phyloP scores from a whole-genome alignment of 2,888 invertebrate genomes.

The Apodemia mormo region DNA sequence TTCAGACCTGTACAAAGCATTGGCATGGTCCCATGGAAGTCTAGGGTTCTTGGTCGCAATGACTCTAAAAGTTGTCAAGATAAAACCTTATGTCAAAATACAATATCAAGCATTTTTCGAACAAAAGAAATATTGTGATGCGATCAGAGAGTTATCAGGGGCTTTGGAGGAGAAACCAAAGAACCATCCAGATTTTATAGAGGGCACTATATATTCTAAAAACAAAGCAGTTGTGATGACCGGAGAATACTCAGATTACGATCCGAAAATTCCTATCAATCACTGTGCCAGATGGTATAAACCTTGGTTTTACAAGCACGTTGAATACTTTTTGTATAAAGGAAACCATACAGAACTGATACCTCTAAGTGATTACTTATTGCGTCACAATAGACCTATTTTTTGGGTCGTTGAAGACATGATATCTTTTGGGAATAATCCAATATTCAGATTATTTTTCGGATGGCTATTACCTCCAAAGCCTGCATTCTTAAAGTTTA shows the following conservation, averaged over 20 bases:
- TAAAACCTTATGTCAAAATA: slow-evolving; percentile 85
- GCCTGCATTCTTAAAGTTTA: slow-evolving; percentile 87
- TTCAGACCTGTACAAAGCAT: slow-evolving; percentile 79
- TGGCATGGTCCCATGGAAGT: slow-evolving; percentile 86
- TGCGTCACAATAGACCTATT: slow-evolving; percentile 85
- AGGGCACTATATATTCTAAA: slow-evolving; percentile 84
- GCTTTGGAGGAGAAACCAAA: slow-evolving; percentile 69
- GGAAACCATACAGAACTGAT: slow-evolving; percentile 82
- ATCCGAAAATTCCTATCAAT: slow-evolving; percentile 76
- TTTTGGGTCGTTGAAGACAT: slow-evolving; percentile 89
- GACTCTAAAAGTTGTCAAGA: slow-evolving; percentile 82
- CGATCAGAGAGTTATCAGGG: slow-evolving; percentile 83
- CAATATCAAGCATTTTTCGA: slow-evolving; percentile 84
- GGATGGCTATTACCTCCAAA: slow-evolving; percentile 87
- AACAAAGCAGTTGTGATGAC: slow-evolving; percentile 85
- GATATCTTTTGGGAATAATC: slow-evolving; percentile 86
- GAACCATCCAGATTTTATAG: slow-evolving; percentile 82
- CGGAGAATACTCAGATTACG: slow-evolving; percentile 84
- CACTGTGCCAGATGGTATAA: slow-evolving; percentile 84
- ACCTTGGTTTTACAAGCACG: slow-evolving; percentile 87
- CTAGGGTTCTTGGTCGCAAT: slow-evolving; percentile 84
- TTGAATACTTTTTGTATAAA: slow-evolving; percentile 78
- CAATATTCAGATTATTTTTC: slow-evolving; percentile 81
- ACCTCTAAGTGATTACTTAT: slow-evolving; percentile 83
- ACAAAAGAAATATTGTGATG: slow-evolving; percentile 83